Evolutionary conservation across 1,140 invertebrate species (phyloP).

Genomic region (Phenacoccus solenopsis): DNA sequence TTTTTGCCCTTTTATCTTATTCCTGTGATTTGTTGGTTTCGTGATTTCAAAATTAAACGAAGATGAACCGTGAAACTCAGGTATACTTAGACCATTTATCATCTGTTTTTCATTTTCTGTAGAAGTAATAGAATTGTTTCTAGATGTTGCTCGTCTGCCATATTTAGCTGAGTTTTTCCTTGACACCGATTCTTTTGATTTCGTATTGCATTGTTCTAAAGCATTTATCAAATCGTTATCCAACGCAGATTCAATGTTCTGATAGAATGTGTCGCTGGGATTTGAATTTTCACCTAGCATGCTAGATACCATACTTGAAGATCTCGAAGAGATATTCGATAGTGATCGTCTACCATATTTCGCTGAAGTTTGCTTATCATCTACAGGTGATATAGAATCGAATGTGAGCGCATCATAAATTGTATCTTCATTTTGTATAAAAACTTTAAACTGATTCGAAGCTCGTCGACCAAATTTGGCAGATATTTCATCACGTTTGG

Average conservation of each 20-base stretch:
- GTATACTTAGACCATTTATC: not conserved
- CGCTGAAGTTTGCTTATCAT: slow-evolving; percentile 13
- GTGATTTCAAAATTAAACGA: not conserved
- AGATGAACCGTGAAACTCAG: not conserved
- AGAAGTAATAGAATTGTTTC: not conserved
- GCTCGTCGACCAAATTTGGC: not conserved
- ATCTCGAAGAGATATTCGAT: not conserved
- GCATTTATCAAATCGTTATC: not conserved
- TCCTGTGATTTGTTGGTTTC: not conserved
- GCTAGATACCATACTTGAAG: not conserved
- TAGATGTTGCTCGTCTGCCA: not conserved
- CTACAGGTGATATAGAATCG: too few species aligned
- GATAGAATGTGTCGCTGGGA: not conserved
- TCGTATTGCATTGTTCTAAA: slow-evolving; percentile 18
- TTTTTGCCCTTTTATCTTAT: not conserved
- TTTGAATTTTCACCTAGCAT: not conserved
- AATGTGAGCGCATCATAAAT: not conserved
- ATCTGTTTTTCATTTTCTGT: not conserved
- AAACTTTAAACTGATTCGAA: not conserved
- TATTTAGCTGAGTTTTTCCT: not conserved
- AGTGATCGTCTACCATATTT: slow-evolving; percentile 21
- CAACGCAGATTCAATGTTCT: not conserved
- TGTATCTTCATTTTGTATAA: not conserved
- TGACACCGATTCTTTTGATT: not conserved
- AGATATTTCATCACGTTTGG: not conserved